Percentiles rank a stretch among this genome's conserved stretches.
Conservation (phyloP, 2,888 invertebrate species). For the Chironomus tentans region DNA sequence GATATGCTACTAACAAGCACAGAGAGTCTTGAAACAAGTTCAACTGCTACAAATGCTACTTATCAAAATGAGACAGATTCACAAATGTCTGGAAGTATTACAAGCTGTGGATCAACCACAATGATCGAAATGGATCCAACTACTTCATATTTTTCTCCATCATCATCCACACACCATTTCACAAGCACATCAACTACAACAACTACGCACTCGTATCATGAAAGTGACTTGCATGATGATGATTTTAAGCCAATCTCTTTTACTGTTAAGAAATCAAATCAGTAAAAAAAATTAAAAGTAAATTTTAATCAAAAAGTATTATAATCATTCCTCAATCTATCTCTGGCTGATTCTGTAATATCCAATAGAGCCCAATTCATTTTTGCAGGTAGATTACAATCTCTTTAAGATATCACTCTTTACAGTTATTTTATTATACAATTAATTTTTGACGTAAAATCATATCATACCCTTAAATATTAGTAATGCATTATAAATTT, state of each 20-base stretch:
- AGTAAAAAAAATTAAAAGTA: background rate
- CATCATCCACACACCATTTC: slow-evolving; percentile 13
- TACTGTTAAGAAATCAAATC: background rate
- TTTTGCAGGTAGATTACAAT: background rate
- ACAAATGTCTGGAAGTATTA: slow-evolving; percentile 76
- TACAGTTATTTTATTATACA: background rate
- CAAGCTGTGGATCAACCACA: slow-evolving; percentile 74
- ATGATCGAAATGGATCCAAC: slow-evolving; percentile 60
- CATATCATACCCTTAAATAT: background rate
- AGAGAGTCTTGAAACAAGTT: slow-evolving; percentile 68
- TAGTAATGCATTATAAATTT: background rate
- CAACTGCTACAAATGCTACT: slow-evolving; percentile 71
- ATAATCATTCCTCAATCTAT: background rate
- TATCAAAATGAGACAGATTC: slow-evolving; percentile 78
- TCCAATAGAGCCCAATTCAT: background rate
- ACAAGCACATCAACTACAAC: background rate
- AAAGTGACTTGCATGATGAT: background rate
- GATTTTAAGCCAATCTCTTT: background rate
- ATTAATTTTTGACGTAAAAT: background rate
- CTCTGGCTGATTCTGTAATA: background rate
- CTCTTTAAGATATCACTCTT: background rate
- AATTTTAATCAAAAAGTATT: background rate
- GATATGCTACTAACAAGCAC: slow-evolving; percentile 57
- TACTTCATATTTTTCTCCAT: slow-evolving; percentile 26
- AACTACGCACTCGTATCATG: background rate